phyloP scores from a whole-genome alignment of 1,140 invertebrate species.

The Hycleus phaleratus region DNA sequence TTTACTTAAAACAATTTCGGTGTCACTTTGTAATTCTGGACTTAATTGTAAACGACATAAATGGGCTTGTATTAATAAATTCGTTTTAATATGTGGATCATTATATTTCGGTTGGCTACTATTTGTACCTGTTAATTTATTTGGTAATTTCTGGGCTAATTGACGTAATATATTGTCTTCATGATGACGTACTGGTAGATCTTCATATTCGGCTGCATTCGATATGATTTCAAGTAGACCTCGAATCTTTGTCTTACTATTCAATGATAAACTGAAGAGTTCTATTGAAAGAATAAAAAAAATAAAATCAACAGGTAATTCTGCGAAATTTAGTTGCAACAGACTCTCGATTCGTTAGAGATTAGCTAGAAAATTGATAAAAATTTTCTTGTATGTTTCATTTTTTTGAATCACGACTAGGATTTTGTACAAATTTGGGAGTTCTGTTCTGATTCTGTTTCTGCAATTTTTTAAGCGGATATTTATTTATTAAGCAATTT shows the following conservation, averaged over 20 bases:
- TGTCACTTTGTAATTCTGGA: constrained; percentile 95
- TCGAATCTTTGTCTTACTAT: constrained; percentile 94
- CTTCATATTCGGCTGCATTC: constrained; percentile 93
- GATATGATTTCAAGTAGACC: constrained; percentile 97
- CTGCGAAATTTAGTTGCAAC: neutral
- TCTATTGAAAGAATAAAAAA: constrained; percentile 50
- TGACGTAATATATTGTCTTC: constrained; percentile 87
- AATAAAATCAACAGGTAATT: neutral
- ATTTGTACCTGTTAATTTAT: constrained; percentile 57
- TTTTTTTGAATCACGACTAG: too few relatives aligned
- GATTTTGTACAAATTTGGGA: too few relatives aligned
- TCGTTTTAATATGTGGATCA: constrained; percentile 96
- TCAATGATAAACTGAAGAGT: constrained; percentile 93
- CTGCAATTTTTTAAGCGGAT: too few relatives aligned
- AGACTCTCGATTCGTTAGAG: too few relatives aligned
- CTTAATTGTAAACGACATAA: constrained; percentile 87
- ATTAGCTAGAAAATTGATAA: too few relatives aligned
- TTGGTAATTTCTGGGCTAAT: constrained; percentile 70
- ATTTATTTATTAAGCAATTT: too few relatives aligned
- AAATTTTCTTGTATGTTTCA: too few relatives aligned
- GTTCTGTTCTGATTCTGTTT: too few relatives aligned
- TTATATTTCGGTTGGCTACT: constrained; percentile 63
- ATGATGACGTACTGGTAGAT: constrained; percentile 87
- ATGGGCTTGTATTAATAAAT: constrained; percentile 93
- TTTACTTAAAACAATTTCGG: constrained; percentile 83